Evolutionary conservation across 1,140 invertebrate species (phyloP).

Genomic region (Alviniconcha marisindica): DNA sequence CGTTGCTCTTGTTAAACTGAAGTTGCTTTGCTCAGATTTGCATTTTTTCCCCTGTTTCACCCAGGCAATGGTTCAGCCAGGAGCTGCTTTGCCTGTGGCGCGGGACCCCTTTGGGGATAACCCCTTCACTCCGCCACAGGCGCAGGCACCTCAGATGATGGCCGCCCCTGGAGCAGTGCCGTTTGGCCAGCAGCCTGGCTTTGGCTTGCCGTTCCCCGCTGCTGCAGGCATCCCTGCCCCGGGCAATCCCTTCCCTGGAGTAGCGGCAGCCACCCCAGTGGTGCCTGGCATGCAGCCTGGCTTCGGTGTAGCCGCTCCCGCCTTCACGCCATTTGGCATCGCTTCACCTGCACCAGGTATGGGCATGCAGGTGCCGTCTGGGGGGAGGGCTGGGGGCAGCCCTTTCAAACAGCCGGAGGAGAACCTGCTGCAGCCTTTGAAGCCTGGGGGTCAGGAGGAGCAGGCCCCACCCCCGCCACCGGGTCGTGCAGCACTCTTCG

Average conservation of each 20-base stretch:
- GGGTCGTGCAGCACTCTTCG: slow-evolving; percentile 56
- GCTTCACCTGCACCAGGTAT: slow-evolving; percentile 21
- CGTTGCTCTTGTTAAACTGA: too few species aligned
- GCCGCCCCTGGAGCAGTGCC: background rate
- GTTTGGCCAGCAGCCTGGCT: slow-evolving; percentile 22
- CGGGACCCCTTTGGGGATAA: slow-evolving; percentile 60
- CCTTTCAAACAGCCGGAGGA: slow-evolving; percentile 19
- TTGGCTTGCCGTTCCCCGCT: slow-evolving; percentile 2
- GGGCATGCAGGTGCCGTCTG: background rate
- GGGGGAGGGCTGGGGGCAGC: slow-evolving; percentile 16
- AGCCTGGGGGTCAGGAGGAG: slow-evolving; percentile 38
- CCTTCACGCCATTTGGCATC: slow-evolving; percentile 16
- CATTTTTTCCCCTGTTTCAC: background rate
- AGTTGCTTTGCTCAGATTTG: too few species aligned
- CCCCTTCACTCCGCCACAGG: slow-evolving; percentile 45
- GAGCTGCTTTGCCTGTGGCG: slow-evolving; percentile 40
- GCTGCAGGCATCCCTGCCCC: background rate
- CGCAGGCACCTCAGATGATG: slow-evolving; percentile 28
- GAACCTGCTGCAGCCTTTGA: slow-evolving; percentile 43
- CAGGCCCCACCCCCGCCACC: slow-evolving; percentile 22
- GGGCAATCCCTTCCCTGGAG: slow-evolving; percentile 22
- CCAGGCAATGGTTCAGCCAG: slow-evolving; percentile 40
- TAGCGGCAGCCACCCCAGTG: background rate
- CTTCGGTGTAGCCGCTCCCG: background rate
- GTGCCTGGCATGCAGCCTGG: background rate